Base-by-base conservation (phyloP, 2,888 invertebrate species). In the Cheilosia pagana region DNA sequence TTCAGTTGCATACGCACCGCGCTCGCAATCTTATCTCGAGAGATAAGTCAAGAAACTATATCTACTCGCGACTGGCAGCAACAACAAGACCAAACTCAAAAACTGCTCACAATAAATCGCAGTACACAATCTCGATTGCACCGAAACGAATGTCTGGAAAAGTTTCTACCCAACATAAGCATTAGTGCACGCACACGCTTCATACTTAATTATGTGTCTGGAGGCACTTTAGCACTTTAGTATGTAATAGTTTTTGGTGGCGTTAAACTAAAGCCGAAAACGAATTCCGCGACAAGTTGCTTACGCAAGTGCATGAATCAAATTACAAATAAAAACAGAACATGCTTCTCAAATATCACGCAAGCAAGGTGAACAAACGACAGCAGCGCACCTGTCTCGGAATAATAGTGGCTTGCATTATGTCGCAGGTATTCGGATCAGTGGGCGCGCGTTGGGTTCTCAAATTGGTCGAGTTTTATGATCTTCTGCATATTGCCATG, bases 221-320 rank as follows among this genome's bases (percentile, higher is more conserved):
- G 52, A 21, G 65, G 52, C 52, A 52, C 50, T 31, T 59, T 41
- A 59, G 21, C 63, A 63, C 63, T 65, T 65, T 48, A 48, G 45
- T 62, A 16, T n/a, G n/a, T 19, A 14, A 21, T 10, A 23, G 19
- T 21, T 59, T 14, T 21, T 43, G 23, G 1, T 59, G 59, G 19
- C 57, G 21, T 57, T 57, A 39, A 16, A 59, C 5, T 31, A 28
- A 62, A 62, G 45, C 21, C 12, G 28, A 62, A 62, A 62, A 62
- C 28, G 25, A 45, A 62, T 62, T 62, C 43, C 16, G 7, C 45
- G 45, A 21, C 41, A 59, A 23, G 62, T 28, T 62, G 19, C 62
- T 62, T 62, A 62, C 62, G 62, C 62, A 62, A 62, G 62, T 28
- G 62, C 45, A 45, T 31, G 28, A 62, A 45, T 62, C n/a, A 45